Conservation (phyloP, 2,888 invertebrate genomes). For the Phymatocera aterrima region DNA sequence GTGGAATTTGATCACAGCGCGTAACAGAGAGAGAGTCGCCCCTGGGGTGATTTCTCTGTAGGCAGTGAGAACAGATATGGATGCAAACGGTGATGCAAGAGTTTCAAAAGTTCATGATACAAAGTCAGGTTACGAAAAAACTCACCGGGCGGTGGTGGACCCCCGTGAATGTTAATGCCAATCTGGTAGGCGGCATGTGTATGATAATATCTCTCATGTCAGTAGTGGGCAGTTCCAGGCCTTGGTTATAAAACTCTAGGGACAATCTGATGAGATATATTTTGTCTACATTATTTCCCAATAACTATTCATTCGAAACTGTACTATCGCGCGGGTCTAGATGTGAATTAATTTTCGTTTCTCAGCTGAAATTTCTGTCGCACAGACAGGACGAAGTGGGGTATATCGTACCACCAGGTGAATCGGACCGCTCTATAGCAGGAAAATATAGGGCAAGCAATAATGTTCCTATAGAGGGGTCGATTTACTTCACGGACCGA, state of each 20-base stretch:
- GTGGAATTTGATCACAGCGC: constrained; percentile 22
- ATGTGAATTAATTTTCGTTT: too few relatives aligned
- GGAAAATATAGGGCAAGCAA: too few relatives aligned
- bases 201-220: constrained; percentile 11
- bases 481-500: too few relatives aligned
- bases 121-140: constrained; percentile 71
- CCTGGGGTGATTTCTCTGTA: constrained; percentile 20
- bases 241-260: constrained; percentile 20
- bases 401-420: too few relatives aligned
- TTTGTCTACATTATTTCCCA: background rate
- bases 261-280: background rate
- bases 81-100: constrained; percentile 60
- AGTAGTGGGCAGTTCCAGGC: constrained; percentile 33
- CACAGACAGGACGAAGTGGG: too few relatives aligned
- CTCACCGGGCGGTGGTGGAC: constrained; percentile 54
- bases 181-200: constrained; percentile 37
- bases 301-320: background rate
- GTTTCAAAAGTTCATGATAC: constrained; percentile 74
- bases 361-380: too few relatives aligned
- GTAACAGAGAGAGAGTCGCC: constrained; percentile 41
- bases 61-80: constrained; percentile 36
- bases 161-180: constrained; percentile 54
- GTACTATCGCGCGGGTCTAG: background rate
- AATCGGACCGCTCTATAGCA: too few relatives aligned
- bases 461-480: too few relatives aligned